These are phyloP conservation scores for Phragmatobia fuliginosa DNA, from an alignment of 2,888 invertebrate species.

Conservation along the genomic window DNA sequence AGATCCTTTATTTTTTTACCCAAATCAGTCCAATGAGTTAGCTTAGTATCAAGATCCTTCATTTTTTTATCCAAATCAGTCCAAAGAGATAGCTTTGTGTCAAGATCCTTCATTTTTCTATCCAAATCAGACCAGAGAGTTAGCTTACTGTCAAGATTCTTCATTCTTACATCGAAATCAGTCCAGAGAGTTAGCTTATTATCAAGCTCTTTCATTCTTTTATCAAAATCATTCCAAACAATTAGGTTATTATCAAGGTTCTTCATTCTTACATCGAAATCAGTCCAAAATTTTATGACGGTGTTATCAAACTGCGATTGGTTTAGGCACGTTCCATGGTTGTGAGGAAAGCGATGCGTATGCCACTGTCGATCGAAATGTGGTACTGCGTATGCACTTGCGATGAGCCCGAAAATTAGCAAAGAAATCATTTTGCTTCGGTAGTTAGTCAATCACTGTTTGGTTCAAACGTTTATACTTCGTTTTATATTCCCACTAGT, in stretches of 20 bases:
- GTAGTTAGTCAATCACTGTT: constrained; percentile 35
- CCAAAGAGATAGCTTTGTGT: too few species aligned
- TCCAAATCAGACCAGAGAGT: too few species aligned
- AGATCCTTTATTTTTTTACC: too few species aligned
- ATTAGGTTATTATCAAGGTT: too few species aligned
- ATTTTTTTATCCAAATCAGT: constrained; percentile 54
- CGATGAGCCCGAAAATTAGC: constrained; percentile 59
- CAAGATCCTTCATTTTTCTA: constrained; percentile 53
- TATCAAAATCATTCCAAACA: constrained; percentile 66
- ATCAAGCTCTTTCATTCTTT: constrained; percentile 52
- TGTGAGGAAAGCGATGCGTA: constrained; percentile 21
- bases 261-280: constrained; percentile 61
- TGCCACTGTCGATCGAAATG: constrained; percentile 32
- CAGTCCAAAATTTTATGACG: constrained; percentile 68
- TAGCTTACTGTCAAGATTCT: constrained; percentile 62
- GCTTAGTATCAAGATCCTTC: constrained; percentile 11
- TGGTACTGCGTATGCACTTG: constrained; percentile 67
- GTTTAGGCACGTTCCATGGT: constrained; percentile 22
- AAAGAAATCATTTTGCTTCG: constrained; percentile 59
- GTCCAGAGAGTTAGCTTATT: too few species aligned
- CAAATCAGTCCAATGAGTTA: too few species aligned
- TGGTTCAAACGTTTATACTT: constrained; percentile 20
- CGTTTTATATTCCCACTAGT: constrained; percentile 57
- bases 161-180: constrained; percentile 55
- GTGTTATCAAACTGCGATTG: constrained; percentile 27